A percentile compares a stretch with the other conserved stretches of the same genome.
phyloP scores from a whole-genome alignment of 2,113 vertebrate species.

The Oreochromis tanganicae region DNA sequence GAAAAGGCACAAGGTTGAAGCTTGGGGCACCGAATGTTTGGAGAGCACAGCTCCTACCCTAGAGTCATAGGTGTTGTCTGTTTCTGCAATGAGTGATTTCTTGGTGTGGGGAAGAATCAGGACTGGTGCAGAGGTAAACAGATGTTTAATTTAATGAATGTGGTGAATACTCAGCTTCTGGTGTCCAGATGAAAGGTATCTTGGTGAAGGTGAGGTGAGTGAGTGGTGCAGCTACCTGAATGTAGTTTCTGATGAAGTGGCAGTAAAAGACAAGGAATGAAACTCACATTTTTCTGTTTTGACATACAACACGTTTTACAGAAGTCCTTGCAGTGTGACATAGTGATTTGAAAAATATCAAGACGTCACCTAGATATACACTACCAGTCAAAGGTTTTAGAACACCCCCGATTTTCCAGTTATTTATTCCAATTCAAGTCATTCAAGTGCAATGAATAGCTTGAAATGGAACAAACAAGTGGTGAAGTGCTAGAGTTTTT shows the following conservation, averaged over 20 bases:
- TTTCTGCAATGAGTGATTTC: not conserved
- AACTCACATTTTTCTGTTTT: not conserved
- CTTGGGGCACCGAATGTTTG: not conserved
- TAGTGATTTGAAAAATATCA: not conserved
- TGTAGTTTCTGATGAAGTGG: not conserved
- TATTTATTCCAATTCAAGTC: not conserved
- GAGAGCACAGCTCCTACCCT: not conserved
- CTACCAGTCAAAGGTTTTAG: not conserved
- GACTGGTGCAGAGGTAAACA: not conserved
- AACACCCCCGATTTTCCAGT: not conserved
- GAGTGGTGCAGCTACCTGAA: not conserved
- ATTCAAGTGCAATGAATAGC: not conserved
- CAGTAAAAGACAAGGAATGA: not conserved
- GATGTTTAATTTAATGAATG: not conserved
- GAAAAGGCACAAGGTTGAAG: not conserved
- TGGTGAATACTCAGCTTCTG: not conserved
- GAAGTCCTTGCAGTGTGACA: not conserved
- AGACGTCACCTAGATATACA: not conserved
- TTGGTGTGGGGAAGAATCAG: not conserved
- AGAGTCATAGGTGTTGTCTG: not conserved
- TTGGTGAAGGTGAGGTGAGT: not conserved
- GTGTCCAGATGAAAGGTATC: not conserved
- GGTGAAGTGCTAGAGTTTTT: not conserved
- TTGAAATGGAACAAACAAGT: not conserved
- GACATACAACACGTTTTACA: not conserved